These are phyloP conservation scores for Todiramphus saurophagus DNA, from an alignment of 2,113 vertebrate species.

Conservation along the genomic window DNA sequence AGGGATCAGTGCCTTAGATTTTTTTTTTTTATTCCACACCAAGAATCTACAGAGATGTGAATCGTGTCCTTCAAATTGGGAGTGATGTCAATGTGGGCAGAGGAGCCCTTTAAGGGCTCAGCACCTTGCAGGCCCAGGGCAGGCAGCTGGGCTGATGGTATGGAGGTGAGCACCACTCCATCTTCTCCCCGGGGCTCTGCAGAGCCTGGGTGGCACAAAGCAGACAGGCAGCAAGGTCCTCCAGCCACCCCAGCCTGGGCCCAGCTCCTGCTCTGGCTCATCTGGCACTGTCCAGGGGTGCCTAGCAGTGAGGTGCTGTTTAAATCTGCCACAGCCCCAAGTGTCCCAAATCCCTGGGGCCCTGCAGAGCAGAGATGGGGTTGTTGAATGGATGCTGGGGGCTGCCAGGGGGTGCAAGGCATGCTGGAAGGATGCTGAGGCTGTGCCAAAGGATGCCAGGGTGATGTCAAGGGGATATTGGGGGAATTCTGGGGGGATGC, in stretches of 20 bases:
- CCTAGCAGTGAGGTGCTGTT: rapidly evolving
- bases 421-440: background rate
- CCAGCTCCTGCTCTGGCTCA: background rate
- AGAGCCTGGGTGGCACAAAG: background rate
- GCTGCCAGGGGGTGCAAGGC: background rate
- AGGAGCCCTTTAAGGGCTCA: background rate
- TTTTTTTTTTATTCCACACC: background rate
- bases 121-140: rapidly evolving
- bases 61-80: background rate
- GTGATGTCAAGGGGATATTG: background rate
- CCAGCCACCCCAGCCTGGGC: background rate
- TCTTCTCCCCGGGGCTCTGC: background rate
- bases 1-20: background rate
- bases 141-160: background rate
- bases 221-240: rapidly evolving
- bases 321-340: background rate
- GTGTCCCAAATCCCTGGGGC: rapidly evolving
- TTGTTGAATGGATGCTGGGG: too few relatives aligned
- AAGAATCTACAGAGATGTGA: background rate
- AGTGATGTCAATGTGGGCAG: rapidly evolving
- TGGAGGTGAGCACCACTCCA: background rate
- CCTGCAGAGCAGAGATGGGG: background rate
- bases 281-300: background rate
- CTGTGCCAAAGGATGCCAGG: too few relatives aligned
- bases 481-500: background rate